Conservation (phyloP, 2,888 invertebrate genomes). For the Caenorhabditis sinica region DNA sequence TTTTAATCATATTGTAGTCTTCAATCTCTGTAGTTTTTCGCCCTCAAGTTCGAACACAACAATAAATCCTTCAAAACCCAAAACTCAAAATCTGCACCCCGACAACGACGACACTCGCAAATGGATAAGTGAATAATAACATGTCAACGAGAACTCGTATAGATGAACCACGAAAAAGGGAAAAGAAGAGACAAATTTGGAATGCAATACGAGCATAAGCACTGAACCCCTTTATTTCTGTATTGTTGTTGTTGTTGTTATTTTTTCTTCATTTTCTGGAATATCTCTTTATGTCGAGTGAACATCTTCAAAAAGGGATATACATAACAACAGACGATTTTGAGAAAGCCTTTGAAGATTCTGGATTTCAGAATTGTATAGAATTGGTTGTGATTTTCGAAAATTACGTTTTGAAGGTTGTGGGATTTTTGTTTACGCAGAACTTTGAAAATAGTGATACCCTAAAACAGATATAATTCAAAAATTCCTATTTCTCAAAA, state of each 20-base stretch:
- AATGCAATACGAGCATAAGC: slow-evolving; percentile 48
- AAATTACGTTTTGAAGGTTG: no score
- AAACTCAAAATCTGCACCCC: background rate
- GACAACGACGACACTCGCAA: background rate
- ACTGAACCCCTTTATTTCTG: slow-evolving; percentile 37
- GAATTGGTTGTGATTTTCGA: no score
- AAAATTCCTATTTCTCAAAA: no score
- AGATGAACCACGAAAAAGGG: slow-evolving; percentile 8
- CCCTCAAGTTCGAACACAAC: no score
- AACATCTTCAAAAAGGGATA: slow-evolving; percentile 38
- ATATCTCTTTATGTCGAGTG: background rate
- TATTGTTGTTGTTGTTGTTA: slow-evolving; percentile 53
- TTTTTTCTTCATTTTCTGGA: slow-evolving; percentile 1
- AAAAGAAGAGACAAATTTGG: slow-evolving; percentile 35
- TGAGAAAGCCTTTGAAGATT: slow-evolving; percentile 21
- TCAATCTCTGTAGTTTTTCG: no score
- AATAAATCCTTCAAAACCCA: background rate
- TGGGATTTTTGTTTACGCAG: no score
- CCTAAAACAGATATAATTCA: no score
- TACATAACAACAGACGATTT: background rate
- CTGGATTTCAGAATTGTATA: no score
- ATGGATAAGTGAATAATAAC: slow-evolving; percentile 56
- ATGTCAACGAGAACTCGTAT: slow-evolving; percentile 50
- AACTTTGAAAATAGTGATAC: no score
- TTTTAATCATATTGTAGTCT: no score